Evolutionary conservation across 2,113 vertebrate genomes (phyloP).

Genomic region (Megalops atlanticus): DNA sequence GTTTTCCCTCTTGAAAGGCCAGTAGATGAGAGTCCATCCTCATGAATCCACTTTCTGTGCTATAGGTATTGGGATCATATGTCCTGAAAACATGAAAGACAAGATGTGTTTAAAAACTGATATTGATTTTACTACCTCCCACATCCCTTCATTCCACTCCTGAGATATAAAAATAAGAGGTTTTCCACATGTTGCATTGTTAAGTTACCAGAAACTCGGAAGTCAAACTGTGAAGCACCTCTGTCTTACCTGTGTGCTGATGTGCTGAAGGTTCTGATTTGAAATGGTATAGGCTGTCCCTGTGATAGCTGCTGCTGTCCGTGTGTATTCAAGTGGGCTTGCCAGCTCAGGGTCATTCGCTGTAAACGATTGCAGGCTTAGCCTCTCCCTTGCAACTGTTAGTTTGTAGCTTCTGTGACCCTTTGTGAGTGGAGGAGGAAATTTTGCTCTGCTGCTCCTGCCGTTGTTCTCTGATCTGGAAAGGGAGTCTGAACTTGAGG

Average conservation of each 20-base stretch:
- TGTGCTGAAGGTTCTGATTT: background rate
- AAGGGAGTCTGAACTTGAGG: background rate
- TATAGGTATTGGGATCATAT: background rate
- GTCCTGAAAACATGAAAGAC: slow-evolving; percentile 26
- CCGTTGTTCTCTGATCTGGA: background rate
- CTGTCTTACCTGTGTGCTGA: background rate
- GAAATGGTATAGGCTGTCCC: background rate
- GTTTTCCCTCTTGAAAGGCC: background rate
- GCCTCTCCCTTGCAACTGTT: slow-evolving; percentile 5
- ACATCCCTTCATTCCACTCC: background rate
- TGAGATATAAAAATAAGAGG: background rate
- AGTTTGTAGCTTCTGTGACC: background rate
- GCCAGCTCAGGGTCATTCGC: background rate
- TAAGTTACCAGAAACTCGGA: too few species aligned
- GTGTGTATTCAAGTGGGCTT: background rate
- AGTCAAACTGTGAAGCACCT: background rate
- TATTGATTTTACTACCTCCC: background rate
- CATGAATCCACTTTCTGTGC: background rate
- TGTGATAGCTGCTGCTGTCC: background rate
- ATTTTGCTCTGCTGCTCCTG: background rate
- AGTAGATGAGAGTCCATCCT: background rate
- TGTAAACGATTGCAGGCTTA: background rate
- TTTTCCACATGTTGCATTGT: too few species aligned
- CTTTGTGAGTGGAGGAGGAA: background rate
- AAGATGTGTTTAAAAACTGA: background rate